These are phyloP conservation scores for Neoascia interrupta DNA, from an alignment of 2,888 invertebrate genomes.

Conservation along the genomic window DNA sequence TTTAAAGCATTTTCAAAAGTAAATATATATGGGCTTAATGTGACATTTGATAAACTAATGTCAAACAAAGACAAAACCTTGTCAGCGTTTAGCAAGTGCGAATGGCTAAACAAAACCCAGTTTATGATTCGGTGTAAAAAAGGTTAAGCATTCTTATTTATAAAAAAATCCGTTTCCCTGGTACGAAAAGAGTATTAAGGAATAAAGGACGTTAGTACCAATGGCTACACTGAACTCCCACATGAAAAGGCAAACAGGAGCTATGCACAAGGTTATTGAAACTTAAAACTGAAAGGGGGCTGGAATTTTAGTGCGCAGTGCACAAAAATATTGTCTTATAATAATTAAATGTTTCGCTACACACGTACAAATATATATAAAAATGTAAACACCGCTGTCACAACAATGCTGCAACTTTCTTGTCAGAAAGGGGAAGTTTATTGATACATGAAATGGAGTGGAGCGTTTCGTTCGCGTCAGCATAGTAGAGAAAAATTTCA, in stretches of 20 bases:
- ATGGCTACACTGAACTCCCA: constrained; percentile 9
- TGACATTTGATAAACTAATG: too few species aligned
- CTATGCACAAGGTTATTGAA: constrained; percentile 15
- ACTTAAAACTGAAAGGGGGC: not conserved
- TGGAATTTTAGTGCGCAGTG: constrained; percentile 12
- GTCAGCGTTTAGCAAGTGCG: too few species aligned
- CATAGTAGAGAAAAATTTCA: constrained; percentile 14
- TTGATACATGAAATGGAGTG: not conserved
- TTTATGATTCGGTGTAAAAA: too few species aligned
- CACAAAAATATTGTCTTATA: not conserved
- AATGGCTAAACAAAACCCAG: too few species aligned
- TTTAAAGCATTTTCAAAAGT: too few species aligned
- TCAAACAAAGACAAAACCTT: too few species aligned
- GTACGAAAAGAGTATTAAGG: not conserved
- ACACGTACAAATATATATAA: not conserved
- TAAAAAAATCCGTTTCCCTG: too few species aligned
- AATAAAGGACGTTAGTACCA: not conserved
- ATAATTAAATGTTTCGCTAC: too few species aligned
- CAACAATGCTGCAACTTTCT: not conserved
- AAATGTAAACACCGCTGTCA: not conserved
- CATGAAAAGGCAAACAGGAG: not conserved
- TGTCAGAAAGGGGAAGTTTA: not conserved
- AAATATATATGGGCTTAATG: too few species aligned
- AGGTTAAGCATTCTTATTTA: too few species aligned
- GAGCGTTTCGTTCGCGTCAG: too few species aligned